Conservation (phyloP, 92 coral and sea anemone genomes). For the Actinostola sp. region DNA sequence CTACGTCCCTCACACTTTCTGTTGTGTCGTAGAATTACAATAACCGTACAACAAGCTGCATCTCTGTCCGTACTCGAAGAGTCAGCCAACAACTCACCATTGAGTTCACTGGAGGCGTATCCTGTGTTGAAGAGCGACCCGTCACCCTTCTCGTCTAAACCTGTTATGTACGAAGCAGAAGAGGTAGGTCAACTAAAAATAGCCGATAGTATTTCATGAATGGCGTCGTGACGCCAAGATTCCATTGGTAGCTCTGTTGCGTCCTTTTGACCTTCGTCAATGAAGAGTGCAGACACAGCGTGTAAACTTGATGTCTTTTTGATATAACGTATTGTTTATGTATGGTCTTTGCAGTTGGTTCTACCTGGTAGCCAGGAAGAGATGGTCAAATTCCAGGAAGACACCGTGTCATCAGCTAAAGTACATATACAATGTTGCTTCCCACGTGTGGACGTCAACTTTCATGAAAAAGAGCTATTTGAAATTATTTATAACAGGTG, state of each 20-base stretch:
- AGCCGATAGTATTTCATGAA: too few relatives aligned
- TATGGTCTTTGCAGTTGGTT: conserved; percentile 58
- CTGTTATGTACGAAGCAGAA: conserved; percentile 98
- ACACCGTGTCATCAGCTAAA: conserved; percentile 75
- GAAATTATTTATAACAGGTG: conserved; percentile 95
- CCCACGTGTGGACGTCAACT: conserved; percentile 86
- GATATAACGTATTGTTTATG: neutral
- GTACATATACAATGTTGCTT: conserved; percentile 80
- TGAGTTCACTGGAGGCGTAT: conserved; percentile 91
- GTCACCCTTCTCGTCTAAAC: conserved; percentile 96
- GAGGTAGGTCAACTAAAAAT: conserved; percentile 68
- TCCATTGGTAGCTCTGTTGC: too few relatives aligned
- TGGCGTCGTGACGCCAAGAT: too few relatives aligned
- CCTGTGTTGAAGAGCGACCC: conserved; percentile 94
- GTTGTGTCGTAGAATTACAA: conserved; percentile 62
- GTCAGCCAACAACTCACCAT: conserved; percentile 90
- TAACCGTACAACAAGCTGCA: conserved; percentile 78
- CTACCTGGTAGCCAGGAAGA: conserved; percentile 95
- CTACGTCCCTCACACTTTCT: neutral
- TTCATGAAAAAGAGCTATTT: conserved; percentile 84
- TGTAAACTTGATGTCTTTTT: too few relatives aligned
- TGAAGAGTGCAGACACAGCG: too few relatives aligned
- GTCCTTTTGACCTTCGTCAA: too few relatives aligned
- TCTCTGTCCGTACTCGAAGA: conserved; percentile 92
- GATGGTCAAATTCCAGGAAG: conserved; percentile 89